A percentile compares a stretch with the other conserved stretches of the same genome.
phyloP scores from a whole-genome alignment of 2,113 vertebrate species.

The Oncorhynchus nerka region DNA sequence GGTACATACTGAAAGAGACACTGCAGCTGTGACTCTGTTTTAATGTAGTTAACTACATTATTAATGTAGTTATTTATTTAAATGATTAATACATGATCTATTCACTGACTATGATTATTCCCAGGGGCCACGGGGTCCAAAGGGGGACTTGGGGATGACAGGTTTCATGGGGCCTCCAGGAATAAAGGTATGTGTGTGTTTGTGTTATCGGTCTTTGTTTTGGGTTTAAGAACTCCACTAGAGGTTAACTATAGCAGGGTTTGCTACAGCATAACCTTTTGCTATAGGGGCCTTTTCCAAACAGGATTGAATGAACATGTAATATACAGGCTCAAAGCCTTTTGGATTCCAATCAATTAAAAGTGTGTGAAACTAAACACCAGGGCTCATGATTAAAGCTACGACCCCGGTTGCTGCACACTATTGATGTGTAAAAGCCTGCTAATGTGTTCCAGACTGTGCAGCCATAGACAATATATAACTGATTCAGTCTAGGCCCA shows the following conservation, averaged over 20 bases:
- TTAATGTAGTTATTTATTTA: not conserved
- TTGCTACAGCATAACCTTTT: not conserved
- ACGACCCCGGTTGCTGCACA: conserved; percentile 15
- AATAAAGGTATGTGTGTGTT: conserved; percentile 60
- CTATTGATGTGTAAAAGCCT: conserved; percentile 35
- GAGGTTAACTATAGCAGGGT: not conserved
- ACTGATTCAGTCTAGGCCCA: not conserved
- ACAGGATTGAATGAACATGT: not conserved
- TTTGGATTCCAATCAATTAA: conserved; percentile 19
- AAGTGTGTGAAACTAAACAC: conserved; percentile 15
- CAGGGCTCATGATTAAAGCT: conserved; percentile 22
- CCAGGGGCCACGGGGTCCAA: conserved; percentile 83
- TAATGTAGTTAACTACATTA: too few relatives aligned
- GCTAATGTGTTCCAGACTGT: conserved; percentile 37
- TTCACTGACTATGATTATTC: not conserved
- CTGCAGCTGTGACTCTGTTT: not conserved
- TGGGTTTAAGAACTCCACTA: not conserved
- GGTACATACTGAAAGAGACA: too few relatives aligned
- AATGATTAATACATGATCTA: not conserved
- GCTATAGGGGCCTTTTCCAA: not conserved
- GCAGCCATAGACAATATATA: conserved; percentile 17
- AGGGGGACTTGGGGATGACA: conserved; percentile 81
- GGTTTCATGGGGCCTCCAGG: conserved; percentile 79
- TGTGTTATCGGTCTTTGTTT: not conserved
- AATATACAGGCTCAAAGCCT: not conserved